phyloP scores from a whole-genome alignment of 2,888 invertebrate species.

The Drosophila acutilabella region DNA sequence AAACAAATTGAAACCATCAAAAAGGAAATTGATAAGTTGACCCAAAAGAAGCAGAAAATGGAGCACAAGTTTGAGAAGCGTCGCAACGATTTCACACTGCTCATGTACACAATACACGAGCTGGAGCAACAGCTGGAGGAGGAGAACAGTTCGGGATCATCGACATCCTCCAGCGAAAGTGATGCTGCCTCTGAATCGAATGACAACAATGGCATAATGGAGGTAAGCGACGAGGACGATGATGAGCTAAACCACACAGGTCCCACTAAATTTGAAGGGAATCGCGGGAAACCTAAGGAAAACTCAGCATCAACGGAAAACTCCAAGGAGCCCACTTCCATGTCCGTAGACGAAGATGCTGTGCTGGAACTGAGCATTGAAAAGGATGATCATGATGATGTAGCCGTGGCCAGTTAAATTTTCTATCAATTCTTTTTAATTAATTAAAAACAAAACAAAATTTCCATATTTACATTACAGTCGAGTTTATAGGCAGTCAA shows the following conservation, averaged over 20 bases:
- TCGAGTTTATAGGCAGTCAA: background rate
- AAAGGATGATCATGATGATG: slow-evolving; percentile 78
- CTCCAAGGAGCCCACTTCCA: slow-evolving; percentile 71
- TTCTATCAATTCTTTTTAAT: background rate
- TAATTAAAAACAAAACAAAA: slow-evolving; percentile 8
- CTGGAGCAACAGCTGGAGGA: slow-evolving; percentile 92
- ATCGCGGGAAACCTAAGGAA: slow-evolving; percentile 51
- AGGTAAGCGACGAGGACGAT: slow-evolving; percentile 78
- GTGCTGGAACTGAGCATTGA: slow-evolving; percentile 81
- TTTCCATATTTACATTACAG: slow-evolving; percentile 21
- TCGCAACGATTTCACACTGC: slow-evolving; percentile 95
- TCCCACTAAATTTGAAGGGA: slow-evolving; percentile 55
- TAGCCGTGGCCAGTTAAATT: slow-evolving; percentile 57
- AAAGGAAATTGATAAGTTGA: slow-evolving; percentile 89
- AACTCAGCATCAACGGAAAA: slow-evolving; percentile 69
- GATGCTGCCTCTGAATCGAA: slow-evolving; percentile 51
- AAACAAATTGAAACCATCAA: slow-evolving; percentile 89
- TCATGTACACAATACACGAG: slow-evolving; percentile 94
- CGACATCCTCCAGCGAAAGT: slow-evolving; percentile 82
- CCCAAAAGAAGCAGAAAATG: slow-evolving; percentile 89
- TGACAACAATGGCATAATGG: slow-evolving; percentile 70
- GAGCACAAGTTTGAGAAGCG: slow-evolving; percentile 92
- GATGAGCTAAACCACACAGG: slow-evolving; percentile 54
- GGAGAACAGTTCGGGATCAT: slow-evolving; percentile 86
- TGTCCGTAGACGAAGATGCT: slow-evolving; percentile 82